Evolutionary conservation across 2,113 vertebrate genomes (phyloP).

Genomic region (Lycaon pictus): DNA sequence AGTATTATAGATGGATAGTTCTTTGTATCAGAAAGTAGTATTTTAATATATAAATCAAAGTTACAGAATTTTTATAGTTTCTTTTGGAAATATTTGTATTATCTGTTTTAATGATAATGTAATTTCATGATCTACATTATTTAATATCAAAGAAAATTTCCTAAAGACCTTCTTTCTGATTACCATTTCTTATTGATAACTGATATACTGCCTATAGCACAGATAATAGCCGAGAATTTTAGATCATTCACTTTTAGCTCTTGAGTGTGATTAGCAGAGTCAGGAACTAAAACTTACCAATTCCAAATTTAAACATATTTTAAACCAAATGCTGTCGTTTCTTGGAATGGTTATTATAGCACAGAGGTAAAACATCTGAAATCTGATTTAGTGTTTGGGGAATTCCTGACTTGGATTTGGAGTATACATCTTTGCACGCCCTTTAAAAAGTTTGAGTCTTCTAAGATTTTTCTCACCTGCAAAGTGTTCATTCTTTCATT

Average conservation of each 20-base stretch:
- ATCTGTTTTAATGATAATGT: conserved; percentile 4
- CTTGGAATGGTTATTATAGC: not conserved
- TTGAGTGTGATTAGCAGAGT: not conserved
- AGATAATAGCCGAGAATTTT: not conserved
- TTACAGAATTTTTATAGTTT: not conserved
- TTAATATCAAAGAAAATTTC: not conserved
- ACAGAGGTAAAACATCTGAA: not conserved
- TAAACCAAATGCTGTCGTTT: not conserved
- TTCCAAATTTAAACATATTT: conserved; percentile 33
- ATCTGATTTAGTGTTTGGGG: not conserved
- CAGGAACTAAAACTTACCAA: not conserved
- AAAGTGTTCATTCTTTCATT: not conserved
- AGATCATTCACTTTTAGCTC: not conserved
- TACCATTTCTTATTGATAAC: not conserved
- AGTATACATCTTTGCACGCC: not conserved
- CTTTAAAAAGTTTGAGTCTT: not conserved
- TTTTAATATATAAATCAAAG: conserved; percentile 30
- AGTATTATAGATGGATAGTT: not conserved
- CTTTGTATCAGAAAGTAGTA: conserved; percentile 3
- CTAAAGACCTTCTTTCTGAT: not conserved
- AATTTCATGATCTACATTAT: not conserved
- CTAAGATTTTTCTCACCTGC: not conserved
- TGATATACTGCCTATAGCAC: not conserved
- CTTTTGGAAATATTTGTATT: conserved; percentile 18
- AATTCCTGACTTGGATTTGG: not conserved